A percentile compares a stretch with the other conserved stretches of the same genome.
phyloP scores from a whole-genome alignment of 2,113 vertebrate genomes.

The Dissostichus mawsoni region DNA sequence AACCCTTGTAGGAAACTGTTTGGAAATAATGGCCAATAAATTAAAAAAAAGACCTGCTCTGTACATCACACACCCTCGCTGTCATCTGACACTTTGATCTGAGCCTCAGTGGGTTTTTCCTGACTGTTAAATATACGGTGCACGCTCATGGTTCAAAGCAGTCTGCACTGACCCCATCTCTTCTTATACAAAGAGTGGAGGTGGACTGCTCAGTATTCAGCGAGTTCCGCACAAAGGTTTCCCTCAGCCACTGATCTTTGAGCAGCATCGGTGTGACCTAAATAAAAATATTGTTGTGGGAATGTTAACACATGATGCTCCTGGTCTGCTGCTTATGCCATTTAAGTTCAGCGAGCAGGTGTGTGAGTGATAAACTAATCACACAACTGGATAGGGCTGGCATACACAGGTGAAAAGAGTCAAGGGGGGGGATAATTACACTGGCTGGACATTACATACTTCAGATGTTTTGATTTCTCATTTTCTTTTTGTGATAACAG shows the following conservation, averaged over 20 bases:
- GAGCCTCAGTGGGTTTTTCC: constrained; percentile 31
- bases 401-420: no score
- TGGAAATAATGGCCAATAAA: no score
- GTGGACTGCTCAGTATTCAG: constrained; percentile 20
- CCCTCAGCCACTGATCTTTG: constrained; percentile 5
- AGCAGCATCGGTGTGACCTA: not conserved
- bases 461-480: no score
- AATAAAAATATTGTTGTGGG: not conserved
- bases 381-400: no score
- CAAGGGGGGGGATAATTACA: no score
- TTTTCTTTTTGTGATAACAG: no score
- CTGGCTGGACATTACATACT: no score
- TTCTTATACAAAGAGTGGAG: constrained; percentile 1
- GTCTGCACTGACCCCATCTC: constrained; percentile 28
- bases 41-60: no score
- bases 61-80: not conserved
- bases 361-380: not conserved
- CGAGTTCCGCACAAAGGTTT: not conserved
- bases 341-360: constrained; percentile 11
- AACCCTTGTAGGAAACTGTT: not conserved
- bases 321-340: constrained; percentile 2
- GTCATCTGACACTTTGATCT: constrained; percentile 38
- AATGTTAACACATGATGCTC: not conserved
- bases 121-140: constrained; percentile 15
- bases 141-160: constrained; percentile 31